Percentiles rank a stretch among this genome's conserved stretches.
Conservation (phyloP, 2,888 invertebrate genomes). For the Balanococcus diminutus region DNA sequence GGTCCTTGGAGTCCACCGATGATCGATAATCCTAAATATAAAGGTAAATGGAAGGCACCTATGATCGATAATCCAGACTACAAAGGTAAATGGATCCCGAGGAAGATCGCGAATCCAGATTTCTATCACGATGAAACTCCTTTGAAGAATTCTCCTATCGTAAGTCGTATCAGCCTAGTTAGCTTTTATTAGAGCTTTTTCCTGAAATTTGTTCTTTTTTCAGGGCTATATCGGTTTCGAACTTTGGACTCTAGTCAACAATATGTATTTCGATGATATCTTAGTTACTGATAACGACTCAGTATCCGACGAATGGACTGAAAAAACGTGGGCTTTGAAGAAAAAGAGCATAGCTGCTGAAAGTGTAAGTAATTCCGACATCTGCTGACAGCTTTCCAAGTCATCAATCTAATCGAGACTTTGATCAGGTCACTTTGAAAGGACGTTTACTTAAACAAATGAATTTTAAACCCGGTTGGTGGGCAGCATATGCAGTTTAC, state of each 20-base stretch:
- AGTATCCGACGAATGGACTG: constrained; percentile 80
- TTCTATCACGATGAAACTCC: constrained; percentile 87
- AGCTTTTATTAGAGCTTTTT: too few species aligned
- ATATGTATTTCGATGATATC: constrained; percentile 94
- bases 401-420: background rate
- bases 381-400: background rate
- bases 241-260: constrained; percentile 97
- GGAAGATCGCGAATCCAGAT: constrained; percentile 90
- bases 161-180: constrained; percentile 69
- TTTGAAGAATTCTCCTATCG: constrained; percentile 88
- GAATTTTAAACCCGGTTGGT: constrained; percentile 80
- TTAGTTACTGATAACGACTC: constrained; percentile 82
- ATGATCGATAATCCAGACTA: constrained; percentile 91
- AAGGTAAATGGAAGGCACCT: constrained; percentile 91
- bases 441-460: constrained; percentile 74
- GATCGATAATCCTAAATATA: constrained; percentile 87
- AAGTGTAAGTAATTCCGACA: constrained; percentile 70
- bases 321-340: constrained; percentile 83
- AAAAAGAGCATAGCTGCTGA: constrained; percentile 78
- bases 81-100: constrained; percentile 92
- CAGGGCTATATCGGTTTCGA: constrained; percentile 94
- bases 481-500: constrained; percentile 80
- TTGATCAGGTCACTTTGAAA: constrained; percentile 71
- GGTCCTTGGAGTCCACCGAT: constrained; percentile 86
- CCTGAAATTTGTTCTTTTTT: background rate